Percentiles rank a stretch among this genome's conserved stretches.
phyloP scores from a whole-genome alignment of 2,797 vertebrate species.

The Loriculus beryllinus region DNA sequence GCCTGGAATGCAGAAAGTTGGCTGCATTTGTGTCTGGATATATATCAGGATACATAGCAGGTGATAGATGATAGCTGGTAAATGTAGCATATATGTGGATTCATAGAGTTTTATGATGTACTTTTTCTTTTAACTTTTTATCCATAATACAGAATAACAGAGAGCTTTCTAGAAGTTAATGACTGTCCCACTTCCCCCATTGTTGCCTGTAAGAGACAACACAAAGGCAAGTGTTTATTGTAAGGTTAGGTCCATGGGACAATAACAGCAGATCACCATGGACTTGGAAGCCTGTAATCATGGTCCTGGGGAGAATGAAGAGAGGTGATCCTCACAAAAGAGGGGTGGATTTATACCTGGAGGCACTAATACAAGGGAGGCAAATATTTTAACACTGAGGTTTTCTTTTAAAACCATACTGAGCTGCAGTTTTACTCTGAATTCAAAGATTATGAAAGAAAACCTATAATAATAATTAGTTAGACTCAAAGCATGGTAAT shows the following conservation, averaged over 20 bases:
- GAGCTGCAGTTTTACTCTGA: background rate
- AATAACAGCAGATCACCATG: background rate
- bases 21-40: background rate
- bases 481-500: background rate
- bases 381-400: background rate
- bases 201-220: background rate
- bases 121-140: background rate
- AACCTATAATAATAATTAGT: slow-evolving; percentile 20
- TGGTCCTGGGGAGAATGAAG: background rate
- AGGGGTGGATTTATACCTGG: background rate
- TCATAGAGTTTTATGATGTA: rapidly evolving
- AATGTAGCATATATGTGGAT: background rate
- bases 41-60: background rate
- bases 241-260: background rate
- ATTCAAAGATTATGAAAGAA: background rate
- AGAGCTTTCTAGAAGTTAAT: background rate
- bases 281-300: background rate
- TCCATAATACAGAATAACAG: background rate
- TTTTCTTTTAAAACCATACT: background rate
- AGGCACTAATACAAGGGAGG: background rate
- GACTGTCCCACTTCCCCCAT: background rate
- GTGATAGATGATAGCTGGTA: background rate
- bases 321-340: background rate
- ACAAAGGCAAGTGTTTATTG: rapidly evolving
- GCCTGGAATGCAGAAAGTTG: background rate